Evolutionary conservation across 2,113 vertebrate species (phyloP).

Genomic region (Catharus bicknelli): DNA sequence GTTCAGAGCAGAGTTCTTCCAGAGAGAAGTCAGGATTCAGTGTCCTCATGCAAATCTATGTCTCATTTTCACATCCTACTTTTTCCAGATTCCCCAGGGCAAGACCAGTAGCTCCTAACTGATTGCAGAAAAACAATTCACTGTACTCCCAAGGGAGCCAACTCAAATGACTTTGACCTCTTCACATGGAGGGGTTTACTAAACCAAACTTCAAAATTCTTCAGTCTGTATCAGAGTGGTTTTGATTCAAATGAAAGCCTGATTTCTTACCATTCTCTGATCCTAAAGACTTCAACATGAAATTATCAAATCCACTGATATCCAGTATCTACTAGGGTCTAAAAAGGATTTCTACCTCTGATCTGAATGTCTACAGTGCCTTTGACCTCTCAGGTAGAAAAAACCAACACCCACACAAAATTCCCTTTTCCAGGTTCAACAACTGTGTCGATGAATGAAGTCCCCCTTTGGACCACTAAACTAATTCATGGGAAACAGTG

Average conservation of each 20-base stretch:
- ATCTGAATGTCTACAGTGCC: not conserved
- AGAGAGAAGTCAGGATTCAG: not conserved
- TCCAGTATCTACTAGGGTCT: not conserved
- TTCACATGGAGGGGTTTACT: not conserved
- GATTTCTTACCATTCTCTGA: not conserved
- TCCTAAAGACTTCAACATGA: not conserved
- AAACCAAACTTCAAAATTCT: not conserved
- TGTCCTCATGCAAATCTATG: not conserved
- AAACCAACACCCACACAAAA: not conserved
- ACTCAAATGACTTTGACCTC: not conserved
- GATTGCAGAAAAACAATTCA: not conserved
- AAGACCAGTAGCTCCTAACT: not conserved
- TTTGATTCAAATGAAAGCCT: not conserved
- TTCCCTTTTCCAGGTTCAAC: not conserved
- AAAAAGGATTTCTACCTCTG: not conserved
- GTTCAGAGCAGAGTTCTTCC: not conserved
- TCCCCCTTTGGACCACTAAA: not conserved
- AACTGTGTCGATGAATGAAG: not conserved
- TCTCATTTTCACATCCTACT: not conserved
- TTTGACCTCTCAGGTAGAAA: not conserved
- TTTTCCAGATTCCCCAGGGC: not conserved
- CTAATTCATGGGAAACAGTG: not conserved
- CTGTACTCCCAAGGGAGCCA: not conserved
- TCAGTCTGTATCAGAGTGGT: not conserved
- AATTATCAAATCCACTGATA: not conserved